Evolutionary conservation across 2,888 invertebrate genomes (phyloP), one percentile per base, ranked within the genome.

Genomic region (Taenaris catops): DNA sequence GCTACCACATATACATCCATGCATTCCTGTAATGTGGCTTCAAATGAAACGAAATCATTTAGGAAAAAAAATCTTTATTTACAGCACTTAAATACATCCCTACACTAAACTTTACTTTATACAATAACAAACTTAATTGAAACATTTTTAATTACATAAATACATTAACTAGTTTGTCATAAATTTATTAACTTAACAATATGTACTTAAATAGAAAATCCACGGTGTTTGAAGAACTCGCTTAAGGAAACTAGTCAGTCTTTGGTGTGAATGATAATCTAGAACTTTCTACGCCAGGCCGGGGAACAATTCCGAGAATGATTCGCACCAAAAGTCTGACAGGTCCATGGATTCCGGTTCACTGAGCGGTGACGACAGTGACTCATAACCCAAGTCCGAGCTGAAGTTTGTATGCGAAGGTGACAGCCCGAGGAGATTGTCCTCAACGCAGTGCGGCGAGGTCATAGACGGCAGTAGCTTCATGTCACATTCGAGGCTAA

Each of bases 271-370:
- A 65, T 53, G 48, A 32, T 50, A 46, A 51, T 58, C 44, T 72
- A 69, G 66, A 68, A 58, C 50, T n/a, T 56, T 44, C 44, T 87
- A 94, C 33, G 91, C 88, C 58, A 94, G 78, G 43, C 90, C 90
- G 18, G 94, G 94, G 73, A 95, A 95, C 51, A 95, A 74, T 73
- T 94, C 94, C 42, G 92, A 91, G 55, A 94, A 91, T 52, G 91
- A 91, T 59, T 91, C 91, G 59, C 92, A 91, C 93, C 93, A 94
- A 56, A 91, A 86, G 61, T 93, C 92, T 59, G 91, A 79, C 44
- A 87, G 63, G 59, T 81, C 75, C 70, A 84, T 76, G 8, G 78
- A 73, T 36, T 78, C 83, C 0, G 71, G 57, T 47, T 87, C 87
- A 55, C 87, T 87, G 38, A 86, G 63, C 0, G 87, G 87, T 16